These are phyloP conservation scores for Amiota minor DNA, from an alignment of 2,888 invertebrate genomes.

Conservation along the genomic window DNA sequence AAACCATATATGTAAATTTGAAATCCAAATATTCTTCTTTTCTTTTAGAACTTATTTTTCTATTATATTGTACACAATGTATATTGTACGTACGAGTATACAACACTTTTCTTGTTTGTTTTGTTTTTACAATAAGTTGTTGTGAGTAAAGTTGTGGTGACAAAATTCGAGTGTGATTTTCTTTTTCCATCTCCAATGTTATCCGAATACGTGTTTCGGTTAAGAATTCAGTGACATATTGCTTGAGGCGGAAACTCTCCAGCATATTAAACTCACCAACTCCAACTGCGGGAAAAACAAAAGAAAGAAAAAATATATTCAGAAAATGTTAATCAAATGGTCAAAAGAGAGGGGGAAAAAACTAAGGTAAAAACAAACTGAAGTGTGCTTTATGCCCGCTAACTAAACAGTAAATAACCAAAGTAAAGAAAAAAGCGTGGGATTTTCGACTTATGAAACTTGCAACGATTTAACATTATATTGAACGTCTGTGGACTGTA, in stretches of 20 bases:
- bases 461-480: slow-evolving; percentile 42
- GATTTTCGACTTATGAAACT: slow-evolving; percentile 43
- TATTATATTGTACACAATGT: neutral
- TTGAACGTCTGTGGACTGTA: slow-evolving; percentile 62
- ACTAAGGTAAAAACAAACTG: slow-evolving; percentile 36
- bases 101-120: neutral
- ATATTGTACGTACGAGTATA: too few relatives aligned
- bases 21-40: neutral
- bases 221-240: slow-evolving; percentile 65
- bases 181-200: neutral
- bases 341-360: slow-evolving; percentile 48
- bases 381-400: slow-evolving; percentile 32
- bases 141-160: slow-evolving; percentile 22
- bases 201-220: slow-evolving; percentile 58
- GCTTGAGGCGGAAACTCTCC: slow-evolving; percentile 44
- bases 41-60: neutral
- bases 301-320: slow-evolving; percentile 42
- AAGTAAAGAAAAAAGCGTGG: slow-evolving; percentile 47
- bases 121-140: neutral
- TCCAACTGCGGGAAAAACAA: slow-evolving; percentile 7
- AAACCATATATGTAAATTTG: neutral
- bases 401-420: neutral
- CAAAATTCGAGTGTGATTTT: slow-evolving; percentile 56
- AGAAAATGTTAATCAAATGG: slow-evolving; percentile 65
- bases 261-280: slow-evolving; percentile 56